Percentiles rank a stretch among this genome's conserved stretches.
These are phyloP conservation scores for Resseliella maxima DNA, from an alignment of 2,888 invertebrate genomes.

Conservation along the genomic window DNA sequence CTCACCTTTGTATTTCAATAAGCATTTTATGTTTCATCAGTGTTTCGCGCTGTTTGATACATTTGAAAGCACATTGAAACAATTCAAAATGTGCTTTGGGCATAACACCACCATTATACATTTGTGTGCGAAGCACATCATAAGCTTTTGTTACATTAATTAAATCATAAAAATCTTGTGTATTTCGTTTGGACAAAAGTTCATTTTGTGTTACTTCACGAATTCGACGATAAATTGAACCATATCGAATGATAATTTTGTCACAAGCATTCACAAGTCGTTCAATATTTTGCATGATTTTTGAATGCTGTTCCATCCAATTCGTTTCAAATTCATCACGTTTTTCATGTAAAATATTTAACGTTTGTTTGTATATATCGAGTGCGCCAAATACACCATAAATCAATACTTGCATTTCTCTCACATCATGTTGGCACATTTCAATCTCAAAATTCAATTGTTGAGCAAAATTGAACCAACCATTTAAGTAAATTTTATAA, in stretches of 20 bases:
- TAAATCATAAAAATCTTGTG: constrained; percentile 59
- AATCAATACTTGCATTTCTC: constrained; percentile 13
- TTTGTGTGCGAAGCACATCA: constrained; percentile 44
- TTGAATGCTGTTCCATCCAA: constrained; percentile 56
- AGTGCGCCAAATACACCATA: constrained; percentile 39
- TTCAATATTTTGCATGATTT: constrained; percentile 53
- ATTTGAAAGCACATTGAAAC: constrained; percentile 58
- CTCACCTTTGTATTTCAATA: constrained; percentile 56
- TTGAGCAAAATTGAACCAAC: constrained; percentile 57
- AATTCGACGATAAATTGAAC: constrained; percentile 59
- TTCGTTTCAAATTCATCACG: background rate
- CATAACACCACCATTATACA: constrained; percentile 33
- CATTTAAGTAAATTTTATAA: constrained; percentile 57
- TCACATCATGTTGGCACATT: constrained; percentile 20
- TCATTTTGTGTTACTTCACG: constrained; percentile 57
- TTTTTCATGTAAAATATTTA: background rate
- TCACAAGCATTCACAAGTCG: constrained; percentile 17
- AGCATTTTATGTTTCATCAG: constrained; percentile 56
- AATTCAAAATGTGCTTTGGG: constrained; percentile 56
- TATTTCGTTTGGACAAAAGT: constrained; percentile 57
- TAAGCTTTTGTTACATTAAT: constrained; percentile 40
- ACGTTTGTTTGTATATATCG: background rate
- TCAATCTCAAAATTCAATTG: constrained; percentile 58
- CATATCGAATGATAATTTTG: constrained; percentile 58
- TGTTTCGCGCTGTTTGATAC: constrained; percentile 58